Evolutionary conservation across 2,113 vertebrate species (phyloP).

Genomic region (Rafetus swinhoei): DNA sequence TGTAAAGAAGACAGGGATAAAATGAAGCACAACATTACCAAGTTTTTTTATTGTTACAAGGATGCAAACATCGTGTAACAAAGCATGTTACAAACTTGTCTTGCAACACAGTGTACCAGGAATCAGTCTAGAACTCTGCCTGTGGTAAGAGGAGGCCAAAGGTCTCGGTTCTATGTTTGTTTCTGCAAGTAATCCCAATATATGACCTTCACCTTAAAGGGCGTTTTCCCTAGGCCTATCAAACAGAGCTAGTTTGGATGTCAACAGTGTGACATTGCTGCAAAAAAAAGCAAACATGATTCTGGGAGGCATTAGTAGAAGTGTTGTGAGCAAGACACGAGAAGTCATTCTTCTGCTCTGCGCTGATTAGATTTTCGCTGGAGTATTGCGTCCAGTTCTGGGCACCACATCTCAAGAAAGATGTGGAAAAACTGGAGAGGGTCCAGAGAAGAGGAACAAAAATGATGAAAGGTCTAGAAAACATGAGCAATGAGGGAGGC

Average conservation of each 20-base stretch:
- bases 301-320: too few species aligned
- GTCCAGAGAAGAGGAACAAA: too few species aligned
- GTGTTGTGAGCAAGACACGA: too few species aligned
- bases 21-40: not conserved
- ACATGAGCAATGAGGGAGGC: too few species aligned
- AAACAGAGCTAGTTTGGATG: not conserved
- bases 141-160: not conserved
- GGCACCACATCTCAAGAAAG: too few species aligned
- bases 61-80: not conserved
- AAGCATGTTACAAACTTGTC: not conserved
- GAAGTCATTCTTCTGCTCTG: too few species aligned
- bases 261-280: too few species aligned
- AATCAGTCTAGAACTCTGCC: not conserved
- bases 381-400: too few species aligned
- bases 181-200: not conserved
- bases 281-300: too few species aligned
- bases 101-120: not conserved
- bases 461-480: too few species aligned
- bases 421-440: too few species aligned
- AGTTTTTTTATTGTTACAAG: not conserved
- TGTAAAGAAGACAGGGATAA: not conserved
- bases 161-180: not conserved
- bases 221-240: not conserved
- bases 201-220: not conserved
- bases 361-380: too few species aligned